Evolutionary conservation across 2,888 invertebrate species (phyloP), one percentile per base, ranked within the genome.

Genomic region (Diplazon laetatorius): DNA sequence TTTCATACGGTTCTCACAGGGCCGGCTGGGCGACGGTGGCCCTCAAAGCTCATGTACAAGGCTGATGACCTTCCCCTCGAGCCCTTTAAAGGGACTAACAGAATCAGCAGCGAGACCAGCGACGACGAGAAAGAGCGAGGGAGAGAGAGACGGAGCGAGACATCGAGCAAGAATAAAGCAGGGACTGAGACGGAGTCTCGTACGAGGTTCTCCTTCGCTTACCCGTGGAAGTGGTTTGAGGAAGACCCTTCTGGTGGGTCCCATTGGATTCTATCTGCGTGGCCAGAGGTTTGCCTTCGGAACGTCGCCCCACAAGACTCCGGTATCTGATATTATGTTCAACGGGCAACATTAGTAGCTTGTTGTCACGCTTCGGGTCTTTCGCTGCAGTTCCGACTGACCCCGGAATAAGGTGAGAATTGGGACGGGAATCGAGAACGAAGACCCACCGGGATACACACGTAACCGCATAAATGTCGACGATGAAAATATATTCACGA

Each of bases 1-100:
- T 90, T 90, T 87, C 89, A 83, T 82, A 80, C 79, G 82, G 87
- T 89, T 90, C 89, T 88, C 90, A 88, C 87, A 87, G 81, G 76
- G 75, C 70, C 66, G 18, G 30, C 39, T 30, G 52, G 42, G n/a
- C 25, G 25, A 46, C 39, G 46, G 52, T 71, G 57, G 57, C 42
- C 68, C 39, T 57, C 42, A 16, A 68, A 65, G 42, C 70, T 46
- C 66, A 22, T 37, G 22, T 66, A 18, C 84, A 83, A 77, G 84
- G 86, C 83, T 85, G 86, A 85, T 82, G 87, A 87, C 87, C 87
- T 86, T 85, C 85, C 65, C 39, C 30, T 37, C 18, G 70, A 75
- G 82, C 83, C 83, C 82, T 86, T 87, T 86, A 87, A 88, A 85
- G 60, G 69, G 72, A 60, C 75, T 50, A 55, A 65, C 44, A 55